Evolutionary conservation across 2,113 vertebrate species (phyloP).

Genomic region (Dermatemys mawii): DNA sequence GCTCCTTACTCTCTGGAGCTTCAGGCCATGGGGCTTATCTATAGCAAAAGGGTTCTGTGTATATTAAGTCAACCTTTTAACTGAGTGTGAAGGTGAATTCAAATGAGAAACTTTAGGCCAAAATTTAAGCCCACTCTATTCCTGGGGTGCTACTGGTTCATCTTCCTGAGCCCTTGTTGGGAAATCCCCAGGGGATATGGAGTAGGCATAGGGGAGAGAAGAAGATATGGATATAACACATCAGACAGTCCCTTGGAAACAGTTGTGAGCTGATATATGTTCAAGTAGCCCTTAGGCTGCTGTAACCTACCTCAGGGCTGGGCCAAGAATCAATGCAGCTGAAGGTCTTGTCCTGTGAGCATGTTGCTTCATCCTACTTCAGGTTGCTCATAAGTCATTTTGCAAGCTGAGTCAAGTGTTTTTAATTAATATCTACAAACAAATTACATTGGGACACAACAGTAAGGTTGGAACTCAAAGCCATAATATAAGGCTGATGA

Average conservation of each 20-base stretch:
- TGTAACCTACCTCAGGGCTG: not conserved
- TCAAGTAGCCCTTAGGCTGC: not conserved
- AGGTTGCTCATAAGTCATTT: not conserved
- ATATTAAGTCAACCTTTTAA: not conserved
- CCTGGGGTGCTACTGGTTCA: not conserved
- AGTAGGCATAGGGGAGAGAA: not conserved
- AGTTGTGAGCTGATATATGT: not conserved
- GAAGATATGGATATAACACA: no score
- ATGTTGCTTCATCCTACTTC: not conserved
- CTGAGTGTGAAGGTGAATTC: not conserved
- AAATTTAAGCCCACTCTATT: not conserved
- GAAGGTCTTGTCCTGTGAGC: not conserved
- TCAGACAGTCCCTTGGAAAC: not conserved
- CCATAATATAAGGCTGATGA: not conserved
- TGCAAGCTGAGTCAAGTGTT: not conserved
- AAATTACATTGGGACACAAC: not conserved
- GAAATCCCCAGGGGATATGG: not conserved
- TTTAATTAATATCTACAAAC: not conserved
- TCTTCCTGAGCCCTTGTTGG: not conserved
- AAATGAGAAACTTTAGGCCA: not conserved
- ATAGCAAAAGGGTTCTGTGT: not conserved
- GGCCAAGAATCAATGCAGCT: not conserved
- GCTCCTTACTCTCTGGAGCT: not conserved
- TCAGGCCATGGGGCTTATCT: not conserved
- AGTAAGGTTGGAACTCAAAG: not conserved